These are phyloP conservation scores for Coracopsis vasa DNA, from an alignment of 2,113 vertebrate species.

Conservation along the genomic window DNA sequence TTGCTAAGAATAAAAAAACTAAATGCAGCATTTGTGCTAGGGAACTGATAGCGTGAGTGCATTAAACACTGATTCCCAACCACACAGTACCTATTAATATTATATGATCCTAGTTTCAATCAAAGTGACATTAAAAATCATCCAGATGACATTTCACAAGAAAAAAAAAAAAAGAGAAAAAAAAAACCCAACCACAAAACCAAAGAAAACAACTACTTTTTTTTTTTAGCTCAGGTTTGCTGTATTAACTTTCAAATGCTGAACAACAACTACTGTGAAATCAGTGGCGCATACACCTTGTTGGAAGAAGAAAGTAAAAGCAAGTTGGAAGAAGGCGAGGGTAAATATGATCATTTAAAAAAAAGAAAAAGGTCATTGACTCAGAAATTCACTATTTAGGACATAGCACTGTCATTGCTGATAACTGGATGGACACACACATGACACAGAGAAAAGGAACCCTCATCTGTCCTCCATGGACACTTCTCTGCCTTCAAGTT, in stretches of 20 bases:
- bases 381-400: no score
- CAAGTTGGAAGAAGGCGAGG: not conserved
- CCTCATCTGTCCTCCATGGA: not conserved
- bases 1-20: not conserved
- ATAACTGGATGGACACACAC: not conserved
- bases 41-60: not conserved
- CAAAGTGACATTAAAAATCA: not conserved
- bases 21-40: not conserved
- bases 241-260: not conserved
- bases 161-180: not conserved
- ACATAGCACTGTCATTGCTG: not conserved
- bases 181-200: not conserved
- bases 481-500: not conserved
- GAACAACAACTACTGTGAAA: not conserved
- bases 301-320: not conserved
- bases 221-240: not conserved
- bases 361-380: no score
- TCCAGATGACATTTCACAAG: not conserved
- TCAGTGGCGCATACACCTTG: rapidly evolving
- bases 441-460: not conserved
- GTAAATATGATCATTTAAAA: not conserved
- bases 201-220: not conserved
- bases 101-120: not conserved
- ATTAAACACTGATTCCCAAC: not conserved
- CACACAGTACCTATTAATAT: not conserved